Conservation (phyloP, 2,888 invertebrate species). For the Acanthosepion esculentum region DNA sequence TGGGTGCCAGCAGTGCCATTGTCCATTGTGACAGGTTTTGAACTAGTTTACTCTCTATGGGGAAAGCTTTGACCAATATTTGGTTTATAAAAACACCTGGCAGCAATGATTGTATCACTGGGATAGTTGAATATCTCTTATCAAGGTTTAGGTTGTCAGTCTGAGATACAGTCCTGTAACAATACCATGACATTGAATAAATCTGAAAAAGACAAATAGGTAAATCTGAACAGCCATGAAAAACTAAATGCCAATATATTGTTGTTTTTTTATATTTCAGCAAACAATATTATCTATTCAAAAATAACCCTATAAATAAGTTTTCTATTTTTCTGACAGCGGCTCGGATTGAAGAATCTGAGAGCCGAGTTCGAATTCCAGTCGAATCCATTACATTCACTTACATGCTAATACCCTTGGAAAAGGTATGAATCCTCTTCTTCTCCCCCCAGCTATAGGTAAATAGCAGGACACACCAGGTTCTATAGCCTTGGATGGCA, state of each 20-base stretch:
- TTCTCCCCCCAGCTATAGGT: no score
- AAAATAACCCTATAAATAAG: no score
- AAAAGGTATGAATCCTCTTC: no score
- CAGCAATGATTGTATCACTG: slow-evolving; percentile 33
- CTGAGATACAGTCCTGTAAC: not conserved
- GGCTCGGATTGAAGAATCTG: no score
- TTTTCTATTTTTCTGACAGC: no score
- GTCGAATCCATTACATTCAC: no score
- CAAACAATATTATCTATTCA: no score
- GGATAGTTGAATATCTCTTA: slow-evolving; percentile 7
- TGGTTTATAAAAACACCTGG: slow-evolving; percentile 33
- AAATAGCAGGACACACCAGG: no score
- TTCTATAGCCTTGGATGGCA: no score
- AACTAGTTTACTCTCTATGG: not conserved
- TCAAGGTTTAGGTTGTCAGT: not conserved
- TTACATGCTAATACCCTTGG: no score
- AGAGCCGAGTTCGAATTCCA: no score
- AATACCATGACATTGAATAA: not conserved
- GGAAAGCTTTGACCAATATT: slow-evolving; percentile 33
- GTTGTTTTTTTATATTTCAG: no score
- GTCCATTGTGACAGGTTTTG: slow-evolving; percentile 18
- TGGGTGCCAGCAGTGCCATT: slow-evolving; percentile 15
- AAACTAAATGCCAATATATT: not conserved
- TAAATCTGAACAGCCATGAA: not conserved
- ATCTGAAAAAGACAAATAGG: not conserved